Base-by-base conservation (phyloP, 1,140 invertebrate genomes). In the Ladona fulva region DNA sequence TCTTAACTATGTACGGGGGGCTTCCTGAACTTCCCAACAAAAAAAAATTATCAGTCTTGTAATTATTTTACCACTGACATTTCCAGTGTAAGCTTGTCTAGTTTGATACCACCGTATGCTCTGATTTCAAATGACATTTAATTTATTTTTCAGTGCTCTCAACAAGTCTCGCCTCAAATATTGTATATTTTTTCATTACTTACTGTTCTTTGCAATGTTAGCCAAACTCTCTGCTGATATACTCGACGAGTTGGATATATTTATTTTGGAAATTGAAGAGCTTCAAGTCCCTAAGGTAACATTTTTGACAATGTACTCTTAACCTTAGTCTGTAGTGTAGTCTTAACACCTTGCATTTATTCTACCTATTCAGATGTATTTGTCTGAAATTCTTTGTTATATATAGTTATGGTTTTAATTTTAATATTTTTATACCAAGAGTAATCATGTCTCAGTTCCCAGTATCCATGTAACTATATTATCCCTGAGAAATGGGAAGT, bases 251-350 rank as follows among this genome's bases (percentile, higher is more conserved):
- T 88, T 97, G 82, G 95, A 97, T 85, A 93, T 97, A 85, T 97
- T 97, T 86, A 94, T 97, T 82, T 87, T 97, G 83, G 94, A 96
- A 88, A 93, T 97, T 83, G 95, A 97, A 88, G 94, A 97, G 85
- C 86, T 97, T 80, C 92, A 95, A 87, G 91, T 98, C 85, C 97
- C 96, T 81, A 92, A 93, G 87, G 93, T 95, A 88, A 86, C n/a
- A n/a, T 37, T 37, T 37, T 37, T 37, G 29, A 37, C 29, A 37
- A 1, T 37, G 29, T 37, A 37, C n/a, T n/a, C n/a, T n/a, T n/a
- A n/a, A n/a, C n/a, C n/a, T n/a, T n/a, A n/a, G n/a, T n/a, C n/a
- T n/a, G n/a, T n/a, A n/a, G n/a, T n/a, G n/a, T 37, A 37, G 8
- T 37, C 29, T 37, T 8, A 5, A 5, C 8, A 5, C 1, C 29